These are phyloP conservation scores for Platichthys stellatus DNA, from an alignment of 2,113 vertebrate species.

Conservation along the genomic window DNA sequence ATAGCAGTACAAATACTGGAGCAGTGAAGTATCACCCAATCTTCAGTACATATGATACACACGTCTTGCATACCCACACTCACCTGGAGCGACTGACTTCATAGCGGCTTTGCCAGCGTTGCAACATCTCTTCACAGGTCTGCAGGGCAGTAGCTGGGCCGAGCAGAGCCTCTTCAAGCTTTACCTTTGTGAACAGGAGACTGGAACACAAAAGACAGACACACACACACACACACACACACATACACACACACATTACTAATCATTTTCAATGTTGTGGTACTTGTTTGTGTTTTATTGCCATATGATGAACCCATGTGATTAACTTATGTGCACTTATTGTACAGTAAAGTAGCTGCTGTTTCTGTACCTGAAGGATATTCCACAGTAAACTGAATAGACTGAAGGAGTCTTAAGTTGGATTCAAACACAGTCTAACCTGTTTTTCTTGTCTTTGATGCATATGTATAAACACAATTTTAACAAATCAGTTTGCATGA, in stretches of 20 bases:
- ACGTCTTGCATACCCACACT: slow-evolving; percentile 10
- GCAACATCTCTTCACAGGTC: slow-evolving; percentile 93
- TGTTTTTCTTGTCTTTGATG: slow-evolving; percentile 29
- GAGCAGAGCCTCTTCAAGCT: slow-evolving; percentile 88
- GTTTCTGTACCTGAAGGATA: slow-evolving; percentile 4
- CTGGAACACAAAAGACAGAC: slow-evolving; percentile 73
- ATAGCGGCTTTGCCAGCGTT: slow-evolving; percentile 89
- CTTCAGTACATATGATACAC: neutral
- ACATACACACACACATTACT: slow-evolving; percentile 20
- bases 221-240: slow-evolving; percentile 11
- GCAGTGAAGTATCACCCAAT: neutral
- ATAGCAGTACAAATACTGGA: neutral
- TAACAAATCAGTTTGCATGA: neutral
- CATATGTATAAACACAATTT: slow-evolving; percentile 16
- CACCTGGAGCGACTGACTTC: slow-evolving; percentile 89
- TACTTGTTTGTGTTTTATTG: neutral
- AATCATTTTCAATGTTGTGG: neutral
- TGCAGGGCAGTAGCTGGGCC: slow-evolving; percentile 91
- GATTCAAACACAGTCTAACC: neutral
- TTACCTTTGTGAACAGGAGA: slow-evolving; percentile 95
- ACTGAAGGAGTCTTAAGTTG: too few species aligned
- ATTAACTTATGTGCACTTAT: neutral
- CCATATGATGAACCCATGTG: neutral
- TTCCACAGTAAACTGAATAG: neutral
- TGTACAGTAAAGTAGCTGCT: neutral